Percentiles rank a stretch among this genome's conserved stretches.
Evolutionary conservation across 2,888 invertebrate genomes (phyloP).

Genomic region (Theodoxus fluviatilis): DNA sequence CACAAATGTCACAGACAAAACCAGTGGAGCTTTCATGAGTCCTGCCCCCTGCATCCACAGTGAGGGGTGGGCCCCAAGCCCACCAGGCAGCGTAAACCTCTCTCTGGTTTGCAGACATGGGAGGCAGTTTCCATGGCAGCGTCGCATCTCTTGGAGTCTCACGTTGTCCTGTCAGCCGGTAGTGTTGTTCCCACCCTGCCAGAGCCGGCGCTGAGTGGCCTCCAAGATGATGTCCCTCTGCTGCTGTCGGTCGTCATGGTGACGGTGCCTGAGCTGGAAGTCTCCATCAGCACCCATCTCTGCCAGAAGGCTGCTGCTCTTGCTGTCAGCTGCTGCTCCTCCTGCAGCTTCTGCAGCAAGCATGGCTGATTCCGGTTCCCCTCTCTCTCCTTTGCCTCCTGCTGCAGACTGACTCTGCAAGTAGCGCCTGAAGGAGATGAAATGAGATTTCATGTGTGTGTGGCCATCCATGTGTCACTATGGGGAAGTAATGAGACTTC

Average conservation of each 20-base stretch:
- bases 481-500: too few relatives aligned
- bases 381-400: not conserved
- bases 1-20: too few relatives aligned
- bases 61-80: too few relatives aligned
- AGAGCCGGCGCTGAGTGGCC: conserved; percentile 41
- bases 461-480: too few relatives aligned
- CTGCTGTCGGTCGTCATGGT: conserved; percentile 23
- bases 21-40: too few relatives aligned
- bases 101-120: too few relatives aligned
- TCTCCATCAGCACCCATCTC: not conserved
- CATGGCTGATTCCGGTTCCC: not conserved
- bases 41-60: too few relatives aligned
- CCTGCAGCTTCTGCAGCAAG: not conserved
- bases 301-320: not conserved
- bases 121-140: too few relatives aligned
- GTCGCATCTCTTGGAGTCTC: too few relatives aligned
- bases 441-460: not conserved
- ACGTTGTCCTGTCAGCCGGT: too few relatives aligned
- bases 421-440: conserved; percentile 24
- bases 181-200: too few relatives aligned
- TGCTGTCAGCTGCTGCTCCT: not conserved
- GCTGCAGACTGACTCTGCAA: not conserved
- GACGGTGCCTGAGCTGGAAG: not conserved
- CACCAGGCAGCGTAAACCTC: too few relatives aligned
- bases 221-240: conserved; percentile 39